These are phyloP conservation scores for Macropodus opercularis DNA, from an alignment of 2,797 vertebrate species.

Conservation along the genomic window DNA sequence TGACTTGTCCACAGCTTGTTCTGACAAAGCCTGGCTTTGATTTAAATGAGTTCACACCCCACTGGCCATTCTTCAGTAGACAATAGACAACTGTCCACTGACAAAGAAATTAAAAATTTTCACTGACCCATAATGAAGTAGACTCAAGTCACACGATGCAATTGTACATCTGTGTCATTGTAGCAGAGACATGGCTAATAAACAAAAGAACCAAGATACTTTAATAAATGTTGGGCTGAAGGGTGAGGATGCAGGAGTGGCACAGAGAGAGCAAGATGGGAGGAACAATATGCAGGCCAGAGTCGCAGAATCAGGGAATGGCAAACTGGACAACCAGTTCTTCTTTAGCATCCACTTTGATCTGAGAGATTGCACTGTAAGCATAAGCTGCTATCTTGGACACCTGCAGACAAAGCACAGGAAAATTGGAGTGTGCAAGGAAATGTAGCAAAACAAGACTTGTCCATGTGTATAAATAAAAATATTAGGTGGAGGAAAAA, in stretches of 20 bases:
- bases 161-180: slow-evolving; percentile 48
- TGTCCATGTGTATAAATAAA: background rate
- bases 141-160: slow-evolving; percentile 31
- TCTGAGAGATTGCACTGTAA: slow-evolving; percentile 97
- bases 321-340: slow-evolving; percentile 98
- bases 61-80: slow-evolving; percentile 8
- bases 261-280: slow-evolving; percentile 56
- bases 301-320: slow-evolving; percentile 86
- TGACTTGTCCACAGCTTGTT: slow-evolving; percentile 35
- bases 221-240: slow-evolving; percentile 59
- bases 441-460: background rate
- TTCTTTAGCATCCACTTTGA: slow-evolving; percentile 96
- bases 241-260: slow-evolving; percentile 62
- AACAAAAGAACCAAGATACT: slow-evolving; percentile 55
- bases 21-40: slow-evolving; percentile 35
- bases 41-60: slow-evolving; percentile 35
- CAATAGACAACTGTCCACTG: slow-evolving; percentile 9
- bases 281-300: slow-evolving; percentile 46
- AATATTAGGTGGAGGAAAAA: background rate
- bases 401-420: slow-evolving; percentile 80
- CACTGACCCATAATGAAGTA: slow-evolving; percentile 22
- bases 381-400: slow-evolving; percentile 96
- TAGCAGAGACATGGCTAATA: slow-evolving; percentile 55
- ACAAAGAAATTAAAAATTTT: slow-evolving; percentile 17
- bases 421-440: slow-evolving; percentile 8